phyloP scores from a whole-genome alignment of 2,888 invertebrate species.

The Aphodius sticticus region DNA sequence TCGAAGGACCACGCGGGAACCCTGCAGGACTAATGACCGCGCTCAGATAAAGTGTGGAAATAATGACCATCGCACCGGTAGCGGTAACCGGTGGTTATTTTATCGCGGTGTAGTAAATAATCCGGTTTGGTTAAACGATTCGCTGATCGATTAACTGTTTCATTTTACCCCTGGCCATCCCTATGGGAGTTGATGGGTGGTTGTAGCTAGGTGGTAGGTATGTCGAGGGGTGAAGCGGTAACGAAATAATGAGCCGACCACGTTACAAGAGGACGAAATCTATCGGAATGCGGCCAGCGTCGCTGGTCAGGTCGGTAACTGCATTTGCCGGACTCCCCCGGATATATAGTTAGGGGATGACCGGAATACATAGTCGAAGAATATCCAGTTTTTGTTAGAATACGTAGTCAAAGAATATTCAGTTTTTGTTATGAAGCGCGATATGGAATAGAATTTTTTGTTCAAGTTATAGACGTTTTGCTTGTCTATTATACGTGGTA shows the following conservation, averaged over 20 bases:
- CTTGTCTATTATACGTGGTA: background rate
- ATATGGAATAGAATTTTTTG: background rate
- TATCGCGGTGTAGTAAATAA: slow-evolving; percentile 49
- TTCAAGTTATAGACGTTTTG: background rate
- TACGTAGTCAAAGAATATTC: background rate
- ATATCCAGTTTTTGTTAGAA: background rate
- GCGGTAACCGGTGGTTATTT: slow-evolving; percentile 49
- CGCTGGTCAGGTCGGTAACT: background rate
- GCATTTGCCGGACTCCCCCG: slow-evolving; percentile 4
- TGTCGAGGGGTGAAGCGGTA: slow-evolving; percentile 34
- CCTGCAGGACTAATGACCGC: slow-evolving; percentile 46
- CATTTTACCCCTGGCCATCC: slow-evolving; percentile 30
- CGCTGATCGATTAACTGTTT: slow-evolving; percentile 46
- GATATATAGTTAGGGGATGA: background rate
- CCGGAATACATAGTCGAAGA: background rate
- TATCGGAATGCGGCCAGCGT: background rate
- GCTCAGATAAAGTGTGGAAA: slow-evolving; percentile 49
- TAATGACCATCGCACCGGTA: slow-evolving; percentile 49
- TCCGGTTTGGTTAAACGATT: slow-evolving; percentile 47
- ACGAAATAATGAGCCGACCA: slow-evolving; percentile 40
- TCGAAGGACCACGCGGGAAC: slow-evolving; percentile 13
- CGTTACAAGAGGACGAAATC: background rate
- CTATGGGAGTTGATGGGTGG: slow-evolving; percentile 19
- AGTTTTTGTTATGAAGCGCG: background rate
- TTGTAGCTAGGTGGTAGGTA: slow-evolving; percentile 18